A percentile compares a stretch with the other conserved stretches of the same genome.
phyloP scores from a whole-genome alignment of 2,113 vertebrate genomes.

The Eira barbara region DNA sequence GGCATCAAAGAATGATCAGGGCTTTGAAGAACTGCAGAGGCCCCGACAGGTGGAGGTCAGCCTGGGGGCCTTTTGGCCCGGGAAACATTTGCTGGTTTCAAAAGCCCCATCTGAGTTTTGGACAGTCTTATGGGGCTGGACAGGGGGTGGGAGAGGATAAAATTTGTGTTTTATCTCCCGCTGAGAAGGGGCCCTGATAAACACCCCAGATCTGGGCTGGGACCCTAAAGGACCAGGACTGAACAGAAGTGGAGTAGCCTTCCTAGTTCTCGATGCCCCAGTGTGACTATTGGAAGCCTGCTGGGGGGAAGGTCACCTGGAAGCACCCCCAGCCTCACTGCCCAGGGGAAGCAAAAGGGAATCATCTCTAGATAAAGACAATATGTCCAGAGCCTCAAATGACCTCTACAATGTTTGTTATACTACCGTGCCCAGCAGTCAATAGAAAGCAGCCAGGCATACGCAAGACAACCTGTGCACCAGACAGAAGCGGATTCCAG shows the following conservation, averaged over 20 bases:
- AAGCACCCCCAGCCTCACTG: neutral
- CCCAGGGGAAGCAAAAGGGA: neutral
- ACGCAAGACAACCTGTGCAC: neutral
- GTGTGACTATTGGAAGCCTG: neutral
- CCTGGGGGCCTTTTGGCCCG: neutral
- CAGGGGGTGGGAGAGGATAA: fast-evolving
- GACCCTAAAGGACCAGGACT: too few relatives aligned
- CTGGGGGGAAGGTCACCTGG: neutral
- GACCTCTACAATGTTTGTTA: neutral
- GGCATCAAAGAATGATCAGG: neutral
- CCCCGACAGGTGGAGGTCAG: neutral
- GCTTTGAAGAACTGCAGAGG: neutral
- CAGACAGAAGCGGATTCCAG: neutral
- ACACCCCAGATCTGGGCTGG: neutral
- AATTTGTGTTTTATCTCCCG: neutral
- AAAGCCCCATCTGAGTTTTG: neutral
- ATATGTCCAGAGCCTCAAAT: neutral
- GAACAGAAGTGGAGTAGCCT: neutral
- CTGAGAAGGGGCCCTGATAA: neutral
- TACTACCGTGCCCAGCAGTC: neutral
- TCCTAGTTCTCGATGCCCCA: neutral
- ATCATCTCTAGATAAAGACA: neutral
- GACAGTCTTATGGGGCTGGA: neutral
- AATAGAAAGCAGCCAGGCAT: neutral
- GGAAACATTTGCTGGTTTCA: neutral